A percentile compares a stretch with the other conserved stretches of the same genome.
Conservation (phyloP, 2,113 vertebrate genomes). For the Planiliza haematocheilus region DNA sequence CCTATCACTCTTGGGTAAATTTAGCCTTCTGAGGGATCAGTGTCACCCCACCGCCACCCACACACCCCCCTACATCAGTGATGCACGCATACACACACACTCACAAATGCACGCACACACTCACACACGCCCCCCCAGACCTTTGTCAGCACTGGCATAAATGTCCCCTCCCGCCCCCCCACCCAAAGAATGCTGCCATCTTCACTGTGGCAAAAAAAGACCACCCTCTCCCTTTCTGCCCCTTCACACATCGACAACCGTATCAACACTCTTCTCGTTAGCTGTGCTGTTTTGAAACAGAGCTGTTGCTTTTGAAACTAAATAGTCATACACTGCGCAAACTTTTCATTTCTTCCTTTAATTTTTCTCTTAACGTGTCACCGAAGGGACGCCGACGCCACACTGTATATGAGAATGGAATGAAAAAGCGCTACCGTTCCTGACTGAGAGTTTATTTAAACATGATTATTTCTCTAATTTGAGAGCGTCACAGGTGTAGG, state of each 20-base stretch:
- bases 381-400: background rate
- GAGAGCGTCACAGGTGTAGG: slow-evolving; percentile 26
- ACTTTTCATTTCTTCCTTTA: slow-evolving; percentile 4
- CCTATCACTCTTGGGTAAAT: slow-evolving; percentile 94
- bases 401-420: slow-evolving; percentile 7
- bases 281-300: background rate
- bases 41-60: slow-evolving; percentile 76
- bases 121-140: slow-evolving; percentile 77
- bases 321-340: background rate
- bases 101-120: background rate
- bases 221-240: slow-evolving; percentile 13
- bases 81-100: slow-evolving; percentile 25
- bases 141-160: slow-evolving; percentile 91
- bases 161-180: slow-evolving; percentile 75
- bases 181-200: slow-evolving; percentile 80
- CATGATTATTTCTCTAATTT: slow-evolving; percentile 30
- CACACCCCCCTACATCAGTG: background rate
- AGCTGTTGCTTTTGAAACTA: background rate
- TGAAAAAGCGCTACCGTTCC: background rate
- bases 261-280: slow-evolving; percentile 28
- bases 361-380: slow-evolving; percentile 3
- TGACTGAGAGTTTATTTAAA: slow-evolving; percentile 17
- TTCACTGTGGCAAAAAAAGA: slow-evolving; percentile 83
- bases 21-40: slow-evolving; percentile 95
- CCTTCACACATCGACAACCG: slow-evolving; percentile 42